Conservation (phyloP, 2,797 vertebrate species). For the Heliangelus exortis region DNA sequence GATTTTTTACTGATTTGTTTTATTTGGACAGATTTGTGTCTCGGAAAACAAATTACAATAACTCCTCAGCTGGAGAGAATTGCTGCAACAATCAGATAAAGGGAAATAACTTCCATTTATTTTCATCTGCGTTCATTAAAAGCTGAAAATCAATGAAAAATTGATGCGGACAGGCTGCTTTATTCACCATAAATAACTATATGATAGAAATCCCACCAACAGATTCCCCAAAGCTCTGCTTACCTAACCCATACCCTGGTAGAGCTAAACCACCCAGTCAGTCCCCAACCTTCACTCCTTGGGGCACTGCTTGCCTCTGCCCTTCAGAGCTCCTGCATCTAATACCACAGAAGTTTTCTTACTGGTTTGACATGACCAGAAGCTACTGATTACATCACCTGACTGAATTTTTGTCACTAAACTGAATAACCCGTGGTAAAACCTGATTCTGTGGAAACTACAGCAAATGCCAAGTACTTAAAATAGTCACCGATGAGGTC, state of each 20-base stretch:
- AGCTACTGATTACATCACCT: not conserved
- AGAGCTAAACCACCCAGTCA: not conserved
- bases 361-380: not conserved
- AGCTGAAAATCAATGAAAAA: not conserved
- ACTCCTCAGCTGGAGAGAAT: not conserved
- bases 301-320: not conserved
- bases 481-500: fast-evolving
- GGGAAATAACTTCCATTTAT: not conserved
- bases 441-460: not conserved
- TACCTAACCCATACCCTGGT: not conserved
- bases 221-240: not conserved
- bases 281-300: not conserved
- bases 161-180: not conserved
- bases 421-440: not conserved
- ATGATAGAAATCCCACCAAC: fast-evolving
- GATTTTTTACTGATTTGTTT: conserved; percentile 1
- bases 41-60: not conserved
- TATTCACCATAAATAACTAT: not conserved
- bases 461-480: not conserved
- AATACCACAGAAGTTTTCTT: not conserved
- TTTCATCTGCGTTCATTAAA: not conserved
- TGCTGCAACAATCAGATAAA: not conserved
- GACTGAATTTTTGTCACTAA: not conserved
- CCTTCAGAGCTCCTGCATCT: not conserved
- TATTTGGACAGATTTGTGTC: not conserved